Percentiles rank a stretch among this genome's conserved stretches.
phyloP scores from a whole-genome alignment of 2,797 vertebrate genomes.

The Lagorchestes hirsutus region DNA sequence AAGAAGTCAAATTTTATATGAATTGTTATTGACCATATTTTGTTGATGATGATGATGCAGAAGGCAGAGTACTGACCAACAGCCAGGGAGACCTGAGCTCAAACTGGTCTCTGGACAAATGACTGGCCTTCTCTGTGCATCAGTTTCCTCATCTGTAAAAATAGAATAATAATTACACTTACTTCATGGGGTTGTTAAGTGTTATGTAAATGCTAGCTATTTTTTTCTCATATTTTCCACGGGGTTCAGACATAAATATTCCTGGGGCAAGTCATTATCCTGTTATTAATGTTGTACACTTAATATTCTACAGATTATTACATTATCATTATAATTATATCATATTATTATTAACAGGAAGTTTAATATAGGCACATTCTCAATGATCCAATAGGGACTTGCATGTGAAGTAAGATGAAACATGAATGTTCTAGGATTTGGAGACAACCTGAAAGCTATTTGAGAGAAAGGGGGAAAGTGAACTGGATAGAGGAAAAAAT shows the following conservation, averaged over 20 bases:
- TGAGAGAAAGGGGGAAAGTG: too few relatives aligned
- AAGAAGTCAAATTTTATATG: neutral
- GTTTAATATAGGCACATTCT: neutral
- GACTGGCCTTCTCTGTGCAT: neutral
- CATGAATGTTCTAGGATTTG: neutral
- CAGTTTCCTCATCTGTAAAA: neutral
- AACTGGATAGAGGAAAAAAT: neutral
- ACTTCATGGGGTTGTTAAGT: neutral
- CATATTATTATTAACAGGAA: neutral
- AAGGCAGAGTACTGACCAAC: neutral
- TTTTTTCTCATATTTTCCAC: neutral
- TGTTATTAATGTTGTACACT: neutral
- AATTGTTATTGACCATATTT: neutral
- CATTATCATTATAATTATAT: neutral
- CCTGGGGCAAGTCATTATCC: neutral
- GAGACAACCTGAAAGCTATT: neutral
- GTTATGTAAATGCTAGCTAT: neutral
- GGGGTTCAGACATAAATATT: neutral
- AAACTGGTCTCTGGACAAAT: neutral
- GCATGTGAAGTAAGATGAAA: neutral
- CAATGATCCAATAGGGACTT: neutral
- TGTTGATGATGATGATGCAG: neutral
- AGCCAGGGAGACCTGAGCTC: neutral
- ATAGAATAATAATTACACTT: neutral
- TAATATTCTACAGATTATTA: neutral